Percentiles rank a stretch among this genome's conserved stretches.
Evolutionary conservation across 2,797 vertebrate species (phyloP).

Genomic region (Acanthurus tractus): DNA sequence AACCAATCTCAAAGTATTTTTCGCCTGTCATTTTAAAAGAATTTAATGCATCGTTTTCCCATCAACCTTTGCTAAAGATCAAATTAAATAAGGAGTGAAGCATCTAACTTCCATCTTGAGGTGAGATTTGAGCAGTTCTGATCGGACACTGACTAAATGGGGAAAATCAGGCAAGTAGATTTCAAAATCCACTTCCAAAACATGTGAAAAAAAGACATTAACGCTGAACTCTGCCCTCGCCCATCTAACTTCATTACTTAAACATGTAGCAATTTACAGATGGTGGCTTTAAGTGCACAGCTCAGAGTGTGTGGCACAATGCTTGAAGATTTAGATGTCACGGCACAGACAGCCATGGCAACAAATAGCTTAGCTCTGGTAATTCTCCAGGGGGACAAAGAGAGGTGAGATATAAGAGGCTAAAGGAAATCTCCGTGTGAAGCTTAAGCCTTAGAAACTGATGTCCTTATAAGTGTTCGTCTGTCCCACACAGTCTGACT

Average conservation of each 20-base stretch:
- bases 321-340: conserved; percentile 71
- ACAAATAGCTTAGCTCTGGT: conserved; percentile 66
- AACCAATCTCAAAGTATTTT: neutral
- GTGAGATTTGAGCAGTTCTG: no score
- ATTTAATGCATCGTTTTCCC: no score
- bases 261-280: conserved; percentile 7
- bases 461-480: conserved; percentile 75
- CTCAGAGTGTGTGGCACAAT: conserved; percentile 38
- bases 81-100: no score
- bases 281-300: conserved; percentile 16
- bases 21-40: no score
- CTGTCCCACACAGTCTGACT: conserved; percentile 70
- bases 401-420: conserved; percentile 75
- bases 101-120: no score
- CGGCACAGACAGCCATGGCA: conserved; percentile 63
- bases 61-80: no score
- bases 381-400: conserved; percentile 72
- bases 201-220: no score
- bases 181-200: no score
- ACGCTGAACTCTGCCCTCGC: no score
- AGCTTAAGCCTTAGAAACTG: conserved; percentile 76
- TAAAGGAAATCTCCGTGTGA: conserved; percentile 69
- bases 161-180: no score
- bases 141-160: no score
- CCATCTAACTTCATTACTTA: neutral